Percentiles rank a stretch among this genome's conserved stretches.
phyloP scores from a whole-genome alignment of 2,113 vertebrate genomes.

The Corythoichthys haematopterus region DNA sequence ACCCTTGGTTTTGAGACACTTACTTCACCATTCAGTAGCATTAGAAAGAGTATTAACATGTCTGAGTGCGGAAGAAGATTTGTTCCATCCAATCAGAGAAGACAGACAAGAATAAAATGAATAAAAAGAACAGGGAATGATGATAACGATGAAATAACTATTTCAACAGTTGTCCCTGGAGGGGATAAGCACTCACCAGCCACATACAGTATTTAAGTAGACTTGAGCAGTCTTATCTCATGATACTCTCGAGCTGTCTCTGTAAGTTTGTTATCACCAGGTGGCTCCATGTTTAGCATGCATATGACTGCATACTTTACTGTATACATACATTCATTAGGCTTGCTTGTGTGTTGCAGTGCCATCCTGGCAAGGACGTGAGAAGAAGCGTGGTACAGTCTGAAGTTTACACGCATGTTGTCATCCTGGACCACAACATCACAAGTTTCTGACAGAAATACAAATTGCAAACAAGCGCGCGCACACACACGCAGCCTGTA shows the following conservation, averaged over 20 bases:
- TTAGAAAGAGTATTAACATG: too few relatives aligned
- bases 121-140: too few relatives aligned
- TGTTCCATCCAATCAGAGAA: too few relatives aligned
- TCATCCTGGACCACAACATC: slow-evolving; percentile 79
- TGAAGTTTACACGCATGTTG: slow-evolving; percentile 74
- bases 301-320: neutral
- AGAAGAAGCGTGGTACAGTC: slow-evolving; percentile 68
- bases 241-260: too few relatives aligned
- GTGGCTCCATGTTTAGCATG: neutral
- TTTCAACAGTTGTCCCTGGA: too few relatives aligned
- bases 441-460: slow-evolving; percentile 58
- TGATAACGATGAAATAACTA: too few relatives aligned
- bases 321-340: too few relatives aligned
- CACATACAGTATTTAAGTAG: neutral
- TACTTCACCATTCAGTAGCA: too few relatives aligned
- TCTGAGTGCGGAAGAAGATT: too few relatives aligned
- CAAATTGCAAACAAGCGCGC: slow-evolving; percentile 9
- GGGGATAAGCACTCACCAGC: too few relatives aligned
- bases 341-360: slow-evolving; percentile 58
- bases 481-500: slow-evolving; percentile 46
- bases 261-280: neutral
- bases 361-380: slow-evolving; percentile 71
- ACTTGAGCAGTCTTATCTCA: neutral
- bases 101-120: too few relatives aligned
- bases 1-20: too few relatives aligned